These are phyloP conservation scores for Lateolabrax maculatus DNA, from an alignment of 2,797 vertebrate species.

Conservation along the genomic window DNA sequence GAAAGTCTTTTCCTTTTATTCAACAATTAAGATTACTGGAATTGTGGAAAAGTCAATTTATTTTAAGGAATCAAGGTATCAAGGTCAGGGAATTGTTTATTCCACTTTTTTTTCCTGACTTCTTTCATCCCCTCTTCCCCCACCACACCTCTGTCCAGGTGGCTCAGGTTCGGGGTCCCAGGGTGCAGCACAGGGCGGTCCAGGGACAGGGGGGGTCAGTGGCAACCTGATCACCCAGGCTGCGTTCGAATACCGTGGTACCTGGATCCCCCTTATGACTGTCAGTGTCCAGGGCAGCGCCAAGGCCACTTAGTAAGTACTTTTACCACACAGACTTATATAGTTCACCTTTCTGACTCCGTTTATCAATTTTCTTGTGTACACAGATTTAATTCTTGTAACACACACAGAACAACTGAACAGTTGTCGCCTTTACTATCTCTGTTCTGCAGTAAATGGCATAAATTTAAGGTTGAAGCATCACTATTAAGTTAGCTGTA, in stretches of 20 bases:
- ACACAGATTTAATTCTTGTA: not conserved
- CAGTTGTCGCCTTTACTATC: not conserved
- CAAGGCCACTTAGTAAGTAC: conserved; percentile 97
- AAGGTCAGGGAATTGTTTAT: not conserved
- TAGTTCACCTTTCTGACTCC: not conserved
- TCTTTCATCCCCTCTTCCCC: not conserved
- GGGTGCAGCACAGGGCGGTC: conserved; percentile 85
- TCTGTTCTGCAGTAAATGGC: not conserved
- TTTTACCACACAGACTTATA: not conserved
- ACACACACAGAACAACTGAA: not conserved
- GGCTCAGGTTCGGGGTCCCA: conserved; percentile 85
- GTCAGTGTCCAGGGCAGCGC: conserved; percentile 96
- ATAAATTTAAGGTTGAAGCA: not conserved
- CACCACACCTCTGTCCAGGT: conserved; percentile 65
- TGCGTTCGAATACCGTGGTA: conserved; percentile 98
- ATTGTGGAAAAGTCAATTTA: not conserved
- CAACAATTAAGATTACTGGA: not conserved
- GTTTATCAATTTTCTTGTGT: not conserved
- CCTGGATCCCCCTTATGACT: conserved; percentile 97
- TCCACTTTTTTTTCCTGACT: not conserved
- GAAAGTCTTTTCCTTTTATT: not conserved
- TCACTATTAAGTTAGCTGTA: not conserved
- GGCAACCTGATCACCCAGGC: conserved; percentile 91
- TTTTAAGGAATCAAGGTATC: not conserved
- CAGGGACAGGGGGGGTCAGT: conserved; percentile 87